Evolutionary conservation across 2,113 vertebrate genomes (phyloP).

Genomic region (Dissostichus mawsoni): DNA sequence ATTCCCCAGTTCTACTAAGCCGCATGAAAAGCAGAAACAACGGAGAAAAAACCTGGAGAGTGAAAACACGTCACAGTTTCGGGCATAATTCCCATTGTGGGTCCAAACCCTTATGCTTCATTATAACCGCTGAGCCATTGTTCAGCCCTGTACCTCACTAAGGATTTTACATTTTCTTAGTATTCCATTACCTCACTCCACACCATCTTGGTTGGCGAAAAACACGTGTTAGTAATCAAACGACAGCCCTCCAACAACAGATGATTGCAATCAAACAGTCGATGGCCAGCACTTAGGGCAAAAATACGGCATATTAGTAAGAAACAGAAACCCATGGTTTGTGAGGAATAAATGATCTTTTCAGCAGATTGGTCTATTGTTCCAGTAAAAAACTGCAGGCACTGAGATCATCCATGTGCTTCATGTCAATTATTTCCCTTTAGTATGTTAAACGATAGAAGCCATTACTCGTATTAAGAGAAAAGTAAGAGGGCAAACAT

Average conservation of each 20-base stretch:
- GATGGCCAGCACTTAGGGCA: constrained; percentile 53
- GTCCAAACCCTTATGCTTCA: constrained; percentile 14
- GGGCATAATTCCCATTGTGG: not conserved
- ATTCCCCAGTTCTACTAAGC: not conserved
- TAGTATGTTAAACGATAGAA: constrained; percentile 24
- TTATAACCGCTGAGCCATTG: constrained; percentile 32
- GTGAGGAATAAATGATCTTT: constrained; percentile 40
- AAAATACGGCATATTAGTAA: constrained; percentile 54
- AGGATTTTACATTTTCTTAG: constrained; percentile 34
- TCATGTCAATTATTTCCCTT: constrained; percentile 10
- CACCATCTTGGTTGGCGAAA: constrained; percentile 50
- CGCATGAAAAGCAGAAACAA: not conserved
- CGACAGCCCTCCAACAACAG: constrained; percentile 59
- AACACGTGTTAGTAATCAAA: constrained; percentile 75
- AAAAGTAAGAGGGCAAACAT: not conserved
- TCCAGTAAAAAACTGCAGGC: constrained; percentile 6
- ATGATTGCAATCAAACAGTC: constrained; percentile 73
- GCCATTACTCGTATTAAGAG: constrained; percentile 3
- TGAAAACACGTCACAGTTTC: not conserved
- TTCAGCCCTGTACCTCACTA: constrained; percentile 30
- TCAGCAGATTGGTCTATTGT: constrained; percentile 33
- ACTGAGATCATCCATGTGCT: constrained; percentile 24
- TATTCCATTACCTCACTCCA: constrained; percentile 77
- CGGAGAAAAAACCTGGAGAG: constrained; percentile 12
- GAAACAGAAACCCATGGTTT: constrained; percentile 38